Evolutionary conservation across 2,113 vertebrate genomes (phyloP).

Genomic region (Passer domesticus): DNA sequence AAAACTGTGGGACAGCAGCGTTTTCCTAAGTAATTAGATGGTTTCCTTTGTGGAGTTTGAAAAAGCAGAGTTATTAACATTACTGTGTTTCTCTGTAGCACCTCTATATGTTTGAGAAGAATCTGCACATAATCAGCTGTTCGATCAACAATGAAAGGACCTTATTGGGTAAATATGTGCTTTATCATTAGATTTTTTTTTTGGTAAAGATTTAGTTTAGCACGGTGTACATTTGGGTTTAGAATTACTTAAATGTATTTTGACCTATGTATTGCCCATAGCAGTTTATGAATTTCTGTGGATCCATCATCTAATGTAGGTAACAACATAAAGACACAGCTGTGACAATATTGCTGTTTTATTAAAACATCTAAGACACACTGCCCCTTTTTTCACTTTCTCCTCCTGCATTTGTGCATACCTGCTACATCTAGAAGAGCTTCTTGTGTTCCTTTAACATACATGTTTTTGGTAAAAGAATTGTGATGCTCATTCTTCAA

Average conservation of each 20-base stretch:
- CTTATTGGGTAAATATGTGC: constrained; percentile 83
- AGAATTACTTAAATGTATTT: not conserved
- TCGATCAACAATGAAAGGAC: constrained; percentile 92
- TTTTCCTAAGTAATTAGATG: not conserved
- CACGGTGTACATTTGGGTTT: not conserved
- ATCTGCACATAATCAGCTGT: constrained; percentile 87
- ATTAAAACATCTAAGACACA: not conserved
- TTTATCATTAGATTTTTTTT: not conserved
- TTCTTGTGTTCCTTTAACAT: not conserved
- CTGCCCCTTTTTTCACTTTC: not conserved
- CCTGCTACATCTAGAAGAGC: not conserved
- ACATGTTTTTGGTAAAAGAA: not conserved
- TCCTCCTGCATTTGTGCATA: not conserved
- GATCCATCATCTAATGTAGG: not conserved
- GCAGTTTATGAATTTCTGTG: not conserved
- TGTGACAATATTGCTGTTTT: not conserved
- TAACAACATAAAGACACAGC: not conserved
- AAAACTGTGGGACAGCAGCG: not conserved
- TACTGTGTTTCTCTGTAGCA: constrained; percentile 75
- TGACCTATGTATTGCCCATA: not conserved
- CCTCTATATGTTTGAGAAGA: constrained; percentile 92
- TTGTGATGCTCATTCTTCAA: not conserved
- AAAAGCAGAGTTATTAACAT: not conserved
- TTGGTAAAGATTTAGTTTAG: not conserved
- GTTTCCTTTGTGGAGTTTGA: not conserved